Evolutionary conservation across 2,113 vertebrate genomes (phyloP), one percentile per base, ranked within the genome.

Genomic region (Oryzias curvinotus): DNA sequence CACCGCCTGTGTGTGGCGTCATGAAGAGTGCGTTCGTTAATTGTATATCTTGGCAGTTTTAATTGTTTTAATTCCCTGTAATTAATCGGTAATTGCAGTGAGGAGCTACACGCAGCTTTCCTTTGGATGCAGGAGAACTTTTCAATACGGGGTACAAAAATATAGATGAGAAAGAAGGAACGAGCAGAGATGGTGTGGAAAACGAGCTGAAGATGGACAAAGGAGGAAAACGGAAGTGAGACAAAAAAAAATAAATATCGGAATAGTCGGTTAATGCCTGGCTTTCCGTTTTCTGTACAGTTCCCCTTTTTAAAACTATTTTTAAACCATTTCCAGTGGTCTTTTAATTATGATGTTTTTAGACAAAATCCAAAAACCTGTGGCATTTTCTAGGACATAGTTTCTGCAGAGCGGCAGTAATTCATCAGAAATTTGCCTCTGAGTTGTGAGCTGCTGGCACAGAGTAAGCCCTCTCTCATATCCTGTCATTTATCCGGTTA

Each of bases 21-120:
- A 87, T 87, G 90, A 91, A 91, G 85, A 84, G 75, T 84, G 86
- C 86, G 89, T 87, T 85, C 61, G 70, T 89, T 93, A 93, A 93
- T 92, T 92, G 90, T 92, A 92, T 87, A 92, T 91, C 90, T 92
- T 88, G 90, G 91, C 90, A 85, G 88, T 85, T 86, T 80, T 92
- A 93, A 93, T 93, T 92, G 90, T 89, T 91, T 92, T 88, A 91
- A 93, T 92, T 92, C 90, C 89, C 91, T 90, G 90, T 92, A 92
- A 93, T 93, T 93, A 92, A 92, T 93, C 88, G 85, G 90, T 92
- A 92, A 92, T 92, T 92, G 88, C 88, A 85, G 91, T 84, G 85
- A 88, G 85, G 87, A 88, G 88, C 89, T 79, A 81, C 65, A 84
- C 84, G 86, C 80, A 85, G 88, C 85, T 87, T 85, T 62, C 71